A percentile compares a stretch with the other conserved stretches of the same genome.
phyloP scores from a whole-genome alignment of 1,140 invertebrate species.

The Polypedilum vanderplanki region DNA sequence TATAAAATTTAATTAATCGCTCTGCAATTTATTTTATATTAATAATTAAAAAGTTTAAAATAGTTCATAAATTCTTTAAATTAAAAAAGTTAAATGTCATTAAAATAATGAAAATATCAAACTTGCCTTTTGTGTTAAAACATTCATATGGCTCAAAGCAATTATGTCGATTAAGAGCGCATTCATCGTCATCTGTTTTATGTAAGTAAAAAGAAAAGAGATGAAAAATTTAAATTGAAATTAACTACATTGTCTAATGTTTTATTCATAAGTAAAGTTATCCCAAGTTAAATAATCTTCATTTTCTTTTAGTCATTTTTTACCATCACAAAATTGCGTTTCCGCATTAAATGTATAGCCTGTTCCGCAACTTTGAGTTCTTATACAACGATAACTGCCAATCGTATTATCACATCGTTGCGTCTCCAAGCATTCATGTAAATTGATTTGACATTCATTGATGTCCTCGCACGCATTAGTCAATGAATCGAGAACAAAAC shows the following conservation, averaged over 20 bases:
- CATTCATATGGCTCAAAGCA: constrained; percentile 74
- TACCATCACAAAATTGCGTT: constrained; percentile 80
- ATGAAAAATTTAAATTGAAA: constrained; percentile 28
- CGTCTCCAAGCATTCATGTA: constrained; percentile 52
- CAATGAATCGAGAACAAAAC: constrained; percentile 59
- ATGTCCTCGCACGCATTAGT: constrained; percentile 64
- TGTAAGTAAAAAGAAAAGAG: too few species aligned
- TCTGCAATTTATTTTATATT: too few species aligned
- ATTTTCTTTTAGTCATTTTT: constrained; percentile 23
- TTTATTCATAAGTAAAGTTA: too few species aligned
- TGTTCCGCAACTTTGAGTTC: constrained; percentile 82
- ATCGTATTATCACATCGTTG: constrained; percentile 87
- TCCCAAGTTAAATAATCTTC: too few species aligned
- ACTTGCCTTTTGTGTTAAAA: constrained; percentile 57
- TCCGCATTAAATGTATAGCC: constrained; percentile 90
- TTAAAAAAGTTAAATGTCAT: too few species aligned
- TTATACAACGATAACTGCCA: constrained; percentile 76
- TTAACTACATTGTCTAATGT: background rate
- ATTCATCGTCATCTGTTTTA: constrained; percentile 84
- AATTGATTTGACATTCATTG: constrained; percentile 54
- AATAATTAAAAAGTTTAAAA: too few species aligned
- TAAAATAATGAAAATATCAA: background rate
- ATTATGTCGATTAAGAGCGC: constrained; percentile 68
- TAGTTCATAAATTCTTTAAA: too few species aligned
- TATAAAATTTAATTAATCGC: too few species aligned